Evolutionary conservation across 2,797 vertebrate species (phyloP), one percentile per base, ranked within the genome.

Genomic region (Odontamblyopus lacepedii): DNA sequence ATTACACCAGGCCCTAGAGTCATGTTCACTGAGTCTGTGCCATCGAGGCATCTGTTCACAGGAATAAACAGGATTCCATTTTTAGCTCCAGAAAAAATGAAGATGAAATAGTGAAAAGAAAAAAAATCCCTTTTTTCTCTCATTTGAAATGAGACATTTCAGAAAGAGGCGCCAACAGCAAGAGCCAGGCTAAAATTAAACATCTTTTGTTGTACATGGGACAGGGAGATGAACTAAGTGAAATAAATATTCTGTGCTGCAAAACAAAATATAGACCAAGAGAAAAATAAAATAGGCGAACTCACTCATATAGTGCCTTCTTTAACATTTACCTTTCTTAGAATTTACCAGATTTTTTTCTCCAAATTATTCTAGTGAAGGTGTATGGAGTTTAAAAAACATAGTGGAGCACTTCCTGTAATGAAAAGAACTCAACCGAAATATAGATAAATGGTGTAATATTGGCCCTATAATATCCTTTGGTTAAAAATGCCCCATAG

Each of bases 31-130:
- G 73, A 73, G 30, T 64, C 64, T 76, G 78, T 79, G 70, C 81
- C 63, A 72, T 38, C 18, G 18, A 63, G 32, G 82, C 81, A 85
- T 88, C 81, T 90, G 85, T 79, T 88, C 80, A 78, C 72, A 81
- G 83, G 73, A 75, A 84, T 83, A 85, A 86, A 86, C 78, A 88
- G 78, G 70, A 86, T 81, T 87, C 81, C 79, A 87, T 81, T 83
- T 90, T 78, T 87, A 83, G 64, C 80, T 79, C 80, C 82, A 84
- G 80, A 75, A 83, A 73, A 74, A 82, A 71, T 73, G 13, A 78
- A 68, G 67, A 66, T 50, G 71, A 81, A 83, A 81, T 74, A 85
- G 73, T 59, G 38, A 29, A 50, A 65, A 51, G 7, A 64, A 48
- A 75, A 71, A 44, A 41, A 26, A 26, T 19, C 3, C n/a, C 30